phyloP scores from a whole-genome alignment of 2,888 invertebrate species.

The Pollenia griseotomentosa region DNA sequence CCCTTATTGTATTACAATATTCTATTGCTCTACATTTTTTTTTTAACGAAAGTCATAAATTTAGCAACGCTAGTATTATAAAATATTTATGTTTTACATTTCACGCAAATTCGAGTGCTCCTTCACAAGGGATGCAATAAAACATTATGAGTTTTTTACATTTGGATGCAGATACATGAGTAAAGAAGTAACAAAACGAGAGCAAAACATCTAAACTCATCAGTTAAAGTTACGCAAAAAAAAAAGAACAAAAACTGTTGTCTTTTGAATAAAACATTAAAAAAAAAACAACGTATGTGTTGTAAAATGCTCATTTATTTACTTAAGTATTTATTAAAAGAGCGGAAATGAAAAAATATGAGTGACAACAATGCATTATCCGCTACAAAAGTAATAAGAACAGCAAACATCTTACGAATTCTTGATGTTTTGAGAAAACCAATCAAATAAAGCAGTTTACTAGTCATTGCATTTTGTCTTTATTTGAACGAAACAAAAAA shows the following conservation, averaged over 20 bases:
- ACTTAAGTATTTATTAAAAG: background rate
- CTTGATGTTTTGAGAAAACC: background rate
- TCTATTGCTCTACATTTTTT: background rate
- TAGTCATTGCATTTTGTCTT: background rate
- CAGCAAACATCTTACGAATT: background rate
- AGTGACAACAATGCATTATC: constrained; percentile 23
- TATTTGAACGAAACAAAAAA: background rate
- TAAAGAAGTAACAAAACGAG: constrained; percentile 4
- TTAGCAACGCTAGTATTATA: constrained; percentile 79
- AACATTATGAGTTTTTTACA: constrained; percentile 22
- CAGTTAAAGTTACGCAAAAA: background rate
- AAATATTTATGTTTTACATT: constrained; percentile 79
- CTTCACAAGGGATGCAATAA: constrained; percentile 30
- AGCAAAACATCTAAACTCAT: background rate
- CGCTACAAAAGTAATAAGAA: background rate
- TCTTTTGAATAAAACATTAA: background rate
- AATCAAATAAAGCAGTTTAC: constrained; percentile 5
- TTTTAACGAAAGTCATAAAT: constrained; percentile 78
- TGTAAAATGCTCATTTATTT: too few relatives aligned
- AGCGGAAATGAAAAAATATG: constrained; percentile 48
- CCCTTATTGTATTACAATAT: too few relatives aligned
- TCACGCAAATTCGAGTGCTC: constrained; percentile 1
- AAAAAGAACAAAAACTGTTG: background rate
- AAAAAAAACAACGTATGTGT: too few relatives aligned
- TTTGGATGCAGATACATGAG: constrained; percentile 29